Base-by-base conservation (phyloP, 92 coral and sea anemone genomes). In the Phenganax marumi region DNA sequence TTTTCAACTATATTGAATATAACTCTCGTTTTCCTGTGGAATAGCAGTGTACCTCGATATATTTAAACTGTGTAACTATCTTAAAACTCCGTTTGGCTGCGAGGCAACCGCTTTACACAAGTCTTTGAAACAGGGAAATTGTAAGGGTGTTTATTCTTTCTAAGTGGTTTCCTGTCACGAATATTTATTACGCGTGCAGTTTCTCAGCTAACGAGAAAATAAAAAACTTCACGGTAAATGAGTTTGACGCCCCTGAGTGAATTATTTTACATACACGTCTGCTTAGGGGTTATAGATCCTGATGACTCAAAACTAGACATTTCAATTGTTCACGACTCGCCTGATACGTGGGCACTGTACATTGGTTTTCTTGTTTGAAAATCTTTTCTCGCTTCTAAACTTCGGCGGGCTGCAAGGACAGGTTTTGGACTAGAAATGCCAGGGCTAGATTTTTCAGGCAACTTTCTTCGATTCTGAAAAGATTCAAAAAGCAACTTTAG, bases 291-390 rank as follows among this genome's bases (percentile, higher is more conserved):
- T 33, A 33, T 33, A 33, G 43, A 33, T 33, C 43, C 5, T 5
- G 43, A 33, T 2, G 43, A 33, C 43, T 33, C 5, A 33, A 33
- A 33, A 33, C 17, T 33, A 12, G 17, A 16, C 6, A 66, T 66
- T 62, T 19, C 5, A 62, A 66, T 33, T 18, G 72, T 66, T 66
- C n/a, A 66, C 43, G 9, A 33, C n/a, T 66, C 72, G 50, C 50
- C 72, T 33, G 43, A 2, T 33, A 66, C 72, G 6, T 33, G 72
- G 13, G 72, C 14, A 25, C 72, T 66, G 50, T 66, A 66, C 17
- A 66, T 24, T 3, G 72, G 50, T 25, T 33, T 66, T 25, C 72
- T 66, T 1, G 72, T n/a, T 66, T 33, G 50, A 66, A 66, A 66
- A 33, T 66, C 72, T 23, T 33, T 46, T 24, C 72, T 66, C 25